These are phyloP conservation scores for Dryobotodes eremita DNA, from an alignment of 2,888 invertebrate genomes.

Conservation along the genomic window DNA sequence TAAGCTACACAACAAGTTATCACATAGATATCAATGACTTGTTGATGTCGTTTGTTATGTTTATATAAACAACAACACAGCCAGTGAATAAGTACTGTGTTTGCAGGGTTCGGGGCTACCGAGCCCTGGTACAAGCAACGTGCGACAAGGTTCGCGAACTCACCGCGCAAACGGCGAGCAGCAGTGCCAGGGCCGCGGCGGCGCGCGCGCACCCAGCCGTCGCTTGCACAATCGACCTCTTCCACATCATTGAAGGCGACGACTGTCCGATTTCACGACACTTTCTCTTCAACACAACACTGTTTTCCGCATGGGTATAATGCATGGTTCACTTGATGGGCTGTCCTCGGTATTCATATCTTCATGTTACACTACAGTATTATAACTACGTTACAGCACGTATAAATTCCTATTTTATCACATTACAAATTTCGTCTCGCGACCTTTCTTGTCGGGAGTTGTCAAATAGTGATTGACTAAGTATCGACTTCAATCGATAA, in stretches of 20 bases:
- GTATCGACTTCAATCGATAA: not conserved
- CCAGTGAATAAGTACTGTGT: not conserved
- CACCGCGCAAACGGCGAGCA: constrained; percentile 77
- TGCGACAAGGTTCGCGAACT: constrained; percentile 66
- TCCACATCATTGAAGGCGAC: constrained; percentile 90
- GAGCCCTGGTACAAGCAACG: not conserved
- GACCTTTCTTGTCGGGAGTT: constrained; percentile 55
- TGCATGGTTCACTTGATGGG: constrained; percentile 74
- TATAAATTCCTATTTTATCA: constrained; percentile 51
- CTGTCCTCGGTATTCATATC: constrained; percentile 75
- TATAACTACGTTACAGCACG: constrained; percentile 43
- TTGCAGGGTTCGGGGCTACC: not conserved
- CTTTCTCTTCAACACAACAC: constrained; percentile 86
- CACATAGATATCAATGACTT: not conserved
- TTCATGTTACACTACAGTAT: constrained; percentile 67
- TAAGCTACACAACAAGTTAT: constrained; percentile 3
- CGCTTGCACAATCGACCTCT: constrained; percentile 90
- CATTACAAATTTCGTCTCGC: constrained; percentile 61
- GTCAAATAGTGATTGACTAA: constrained; percentile 56
- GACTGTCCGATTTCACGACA: constrained; percentile 88
- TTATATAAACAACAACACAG: constrained; percentile 63
- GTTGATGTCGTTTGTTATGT: constrained; percentile 36
- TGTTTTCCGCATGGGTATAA: constrained; percentile 69
- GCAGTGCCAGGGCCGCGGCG: constrained; percentile 76
- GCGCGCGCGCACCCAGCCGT: constrained; percentile 75